Evolutionary conservation across 2,888 invertebrate species (phyloP), one percentile per base, ranked within the genome.

Genomic region (Parochlus steinenii): DNA sequence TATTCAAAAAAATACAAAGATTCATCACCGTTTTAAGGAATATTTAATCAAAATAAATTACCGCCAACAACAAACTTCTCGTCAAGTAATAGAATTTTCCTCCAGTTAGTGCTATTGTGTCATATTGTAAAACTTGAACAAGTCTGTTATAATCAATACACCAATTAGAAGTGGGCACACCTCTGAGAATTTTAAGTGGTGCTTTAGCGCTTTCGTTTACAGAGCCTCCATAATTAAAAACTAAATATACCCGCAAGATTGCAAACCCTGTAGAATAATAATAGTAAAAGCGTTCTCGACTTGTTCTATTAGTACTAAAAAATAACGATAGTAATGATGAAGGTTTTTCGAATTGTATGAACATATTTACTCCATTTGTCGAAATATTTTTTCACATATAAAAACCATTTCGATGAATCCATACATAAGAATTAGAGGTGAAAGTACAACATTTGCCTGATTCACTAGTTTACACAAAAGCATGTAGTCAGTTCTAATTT

Each of bases 401-500:
- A 36, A 36, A 24, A 36, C 29, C 24, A 36, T n/a, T 16, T 30
- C 30, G 4, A 16, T 16, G 18, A 36, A 36, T 1, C 24, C 17
- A 19, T 36, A 30, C 14, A 36, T 24, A 11, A 36, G n/a, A 11
- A 36, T 23, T 6, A 36, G 7, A 5, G 36, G 29, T 5, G 36
- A 36, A 1, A 30, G 18, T 3, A 36, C 10, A 14, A 30, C 6
- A 8, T 30, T 30, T 6, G 36, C 30, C 8, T 22, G 17, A 10
- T 24, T 7, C 8, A 30, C 24, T 10, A 36, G 17, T 15, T 30
- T 30, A 6, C 30, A 29, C 3, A 36, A 6, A 7, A 30, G 16
- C 14, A 30, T 36, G 11, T 30, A 36, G 14, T 36, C 18, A 12
- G n/a, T 10, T 2, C 36, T 29, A 16, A 36, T 36, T 30, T 36